Evolutionary conservation across 2,797 vertebrate genomes (phyloP).

Genomic region (Iguana delicatissima): DNA sequence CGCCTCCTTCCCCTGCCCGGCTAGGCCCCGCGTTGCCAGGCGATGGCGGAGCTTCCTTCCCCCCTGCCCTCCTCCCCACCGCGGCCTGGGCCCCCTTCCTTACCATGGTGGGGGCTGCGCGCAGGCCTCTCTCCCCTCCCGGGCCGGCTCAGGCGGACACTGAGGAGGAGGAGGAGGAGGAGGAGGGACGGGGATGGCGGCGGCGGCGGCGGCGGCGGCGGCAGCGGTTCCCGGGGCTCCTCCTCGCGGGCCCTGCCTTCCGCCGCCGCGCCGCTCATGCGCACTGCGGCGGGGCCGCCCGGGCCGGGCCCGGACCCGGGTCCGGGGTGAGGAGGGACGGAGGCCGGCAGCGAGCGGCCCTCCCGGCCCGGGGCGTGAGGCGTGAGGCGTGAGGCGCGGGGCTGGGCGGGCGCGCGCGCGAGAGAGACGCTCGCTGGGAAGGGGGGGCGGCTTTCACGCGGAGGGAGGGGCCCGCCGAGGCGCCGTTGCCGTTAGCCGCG

Average conservation of each 20-base stretch:
- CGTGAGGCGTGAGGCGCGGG: too few relatives aligned
- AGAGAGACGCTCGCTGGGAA: too few relatives aligned
- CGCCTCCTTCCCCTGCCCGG: background rate
- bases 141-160: conserved; percentile 64
- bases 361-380: too few relatives aligned
- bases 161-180: conserved; percentile 59
- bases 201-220: conserved; percentile 46
- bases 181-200: conserved; percentile 25
- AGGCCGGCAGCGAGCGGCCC: background rate
- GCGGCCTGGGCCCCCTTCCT: conserved; percentile 50
- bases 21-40: conserved; percentile 44
- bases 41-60: conserved; percentile 13
- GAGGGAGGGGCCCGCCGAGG: too few relatives aligned
- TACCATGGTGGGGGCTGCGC: conserved; percentile 77
- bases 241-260: conserved; percentile 73
- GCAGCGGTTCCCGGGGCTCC: conserved; percentile 67
- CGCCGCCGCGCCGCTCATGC: conserved; percentile 82
- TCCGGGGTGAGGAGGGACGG: too few relatives aligned
- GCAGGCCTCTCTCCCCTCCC: conserved; percentile 69
- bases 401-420: too few relatives aligned
- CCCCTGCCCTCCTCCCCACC: background rate
- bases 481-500: too few relatives aligned
- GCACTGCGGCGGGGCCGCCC: conserved; percentile 76
- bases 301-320: conserved; percentile 34
- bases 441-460: too few relatives aligned